These are phyloP conservation scores for Sclerodermus sp. DNA, from an alignment of 2,888 invertebrate species.

Conservation along the genomic window DNA sequence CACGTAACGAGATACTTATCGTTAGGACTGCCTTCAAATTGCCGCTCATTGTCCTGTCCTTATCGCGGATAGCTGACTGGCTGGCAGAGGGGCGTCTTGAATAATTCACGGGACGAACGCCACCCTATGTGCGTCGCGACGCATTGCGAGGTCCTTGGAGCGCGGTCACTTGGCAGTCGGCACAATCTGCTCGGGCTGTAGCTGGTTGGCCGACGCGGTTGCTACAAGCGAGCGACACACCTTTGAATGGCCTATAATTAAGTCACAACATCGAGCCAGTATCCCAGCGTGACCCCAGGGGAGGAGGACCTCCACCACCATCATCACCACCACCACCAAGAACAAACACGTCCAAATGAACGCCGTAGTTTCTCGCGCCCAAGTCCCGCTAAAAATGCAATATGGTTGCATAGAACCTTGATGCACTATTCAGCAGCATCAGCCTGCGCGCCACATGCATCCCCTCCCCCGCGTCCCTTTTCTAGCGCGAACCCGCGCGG, in stretches of 20 bases:
- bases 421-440: slow-evolving; percentile 1
- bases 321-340: slow-evolving; percentile 46
- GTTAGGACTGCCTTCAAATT: slow-evolving; percentile 44
- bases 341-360: slow-evolving; percentile 57
- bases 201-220: slow-evolving; percentile 43
- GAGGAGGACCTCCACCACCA: slow-evolving; percentile 42
- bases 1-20: slow-evolving; percentile 49
- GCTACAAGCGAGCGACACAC: slow-evolving; percentile 49
- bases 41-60: slow-evolving; percentile 37
- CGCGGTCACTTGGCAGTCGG: slow-evolving; percentile 39
- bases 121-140: slow-evolving; percentile 11
- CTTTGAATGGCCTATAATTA: slow-evolving; percentile 57
- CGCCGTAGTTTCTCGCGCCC: slow-evolving; percentile 40
- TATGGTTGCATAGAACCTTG: too few species aligned
- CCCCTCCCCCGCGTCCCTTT: background rate
- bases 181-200: slow-evolving; percentile 22
- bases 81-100: slow-evolving; percentile 32
- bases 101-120: slow-evolving; percentile 39
- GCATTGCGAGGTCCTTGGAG: slow-evolving; percentile 25
- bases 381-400: too few species aligned
- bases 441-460: slow-evolving; percentile 1
- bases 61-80: slow-evolving; percentile 18
- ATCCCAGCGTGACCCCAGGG: slow-evolving; percentile 33
- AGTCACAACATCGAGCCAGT: slow-evolving; percentile 53
- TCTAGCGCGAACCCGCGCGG: background rate